Percentiles rank a stretch among this genome's conserved stretches.
phyloP scores from a whole-genome alignment of 2,888 invertebrate genomes.

The Lamproptera curius region DNA sequence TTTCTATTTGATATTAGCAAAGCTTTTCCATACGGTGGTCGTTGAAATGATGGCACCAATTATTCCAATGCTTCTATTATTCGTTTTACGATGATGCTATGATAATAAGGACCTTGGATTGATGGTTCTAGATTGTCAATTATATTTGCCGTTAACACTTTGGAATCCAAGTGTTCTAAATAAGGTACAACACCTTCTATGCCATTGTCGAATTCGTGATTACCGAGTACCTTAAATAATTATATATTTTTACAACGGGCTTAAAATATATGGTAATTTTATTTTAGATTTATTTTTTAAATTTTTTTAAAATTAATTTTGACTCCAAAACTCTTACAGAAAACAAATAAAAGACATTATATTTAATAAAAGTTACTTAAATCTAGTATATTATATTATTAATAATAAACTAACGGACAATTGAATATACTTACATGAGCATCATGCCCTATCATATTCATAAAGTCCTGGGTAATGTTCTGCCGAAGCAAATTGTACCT shows the following conservation, averaged over 20 bases:
- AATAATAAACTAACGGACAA: too few species aligned
- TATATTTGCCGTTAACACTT: conserved; percentile 87
- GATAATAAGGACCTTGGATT: conserved; percentile 81
- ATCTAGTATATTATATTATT: too few species aligned
- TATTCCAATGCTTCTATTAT: conserved; percentile 84
- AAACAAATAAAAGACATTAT: too few species aligned
- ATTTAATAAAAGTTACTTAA: too few species aligned
- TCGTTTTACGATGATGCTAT: conserved; percentile 81
- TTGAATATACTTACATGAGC: conserved; percentile 84
- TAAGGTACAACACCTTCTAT: conserved; percentile 86
- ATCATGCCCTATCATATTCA: conserved; percentile 87
- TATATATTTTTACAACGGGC: too few species aligned
- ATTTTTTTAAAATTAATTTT: too few species aligned
- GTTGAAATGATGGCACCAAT: conserved; percentile 82
- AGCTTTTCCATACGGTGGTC: conserved; percentile 65
- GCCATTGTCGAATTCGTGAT: conserved; percentile 91
- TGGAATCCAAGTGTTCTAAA: conserved; percentile 79
- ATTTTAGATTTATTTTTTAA: too few species aligned
- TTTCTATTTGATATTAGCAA: too few species aligned
- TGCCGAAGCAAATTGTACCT: conserved; percentile 88
- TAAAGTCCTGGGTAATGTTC: conserved; percentile 86
- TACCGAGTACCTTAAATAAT: conserved; percentile 83
- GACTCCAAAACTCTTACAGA: too few species aligned
- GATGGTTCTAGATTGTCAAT: conserved; percentile 83
- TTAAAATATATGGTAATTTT: too few species aligned